phyloP scores from a whole-genome alignment of 2,113 vertebrate species.

The Cervus canadensis region DNA sequence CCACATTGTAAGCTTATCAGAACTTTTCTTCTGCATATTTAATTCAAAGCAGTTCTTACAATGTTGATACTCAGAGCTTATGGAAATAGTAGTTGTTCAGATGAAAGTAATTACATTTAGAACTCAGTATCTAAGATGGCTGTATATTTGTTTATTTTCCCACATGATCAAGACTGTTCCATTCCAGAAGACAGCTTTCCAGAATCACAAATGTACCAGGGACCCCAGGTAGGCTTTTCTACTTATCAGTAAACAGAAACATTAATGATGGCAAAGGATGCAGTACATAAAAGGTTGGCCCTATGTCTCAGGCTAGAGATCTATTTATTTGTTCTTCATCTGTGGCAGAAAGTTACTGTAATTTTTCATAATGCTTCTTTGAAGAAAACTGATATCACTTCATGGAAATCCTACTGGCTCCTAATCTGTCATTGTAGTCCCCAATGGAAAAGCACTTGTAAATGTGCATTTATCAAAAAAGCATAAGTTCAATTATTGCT shows the following conservation, averaged over 20 bases:
- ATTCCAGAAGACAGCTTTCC: not conserved
- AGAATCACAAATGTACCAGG: not conserved
- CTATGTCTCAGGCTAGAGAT: not conserved
- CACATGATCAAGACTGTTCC: not conserved
- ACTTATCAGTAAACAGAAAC: not conserved
- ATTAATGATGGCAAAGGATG: not conserved
- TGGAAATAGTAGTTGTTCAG: not conserved
- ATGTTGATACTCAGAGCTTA: not conserved
- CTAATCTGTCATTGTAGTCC: not conserved
- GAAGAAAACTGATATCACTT: not conserved
- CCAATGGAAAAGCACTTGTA: not conserved
- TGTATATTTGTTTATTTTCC: not conserved
- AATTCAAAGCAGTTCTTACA: not conserved
- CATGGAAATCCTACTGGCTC: not conserved
- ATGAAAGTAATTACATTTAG: not conserved
- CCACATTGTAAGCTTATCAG: not conserved
- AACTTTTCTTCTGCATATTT: not conserved
- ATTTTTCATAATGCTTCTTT: not conserved
- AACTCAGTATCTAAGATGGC: not conserved
- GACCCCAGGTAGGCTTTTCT: not conserved
- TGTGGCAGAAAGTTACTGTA: not conserved
- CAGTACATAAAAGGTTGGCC: fast-evolving
- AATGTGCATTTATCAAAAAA: not conserved
- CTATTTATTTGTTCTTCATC: not conserved
- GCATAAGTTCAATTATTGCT: not conserved